Percentiles rank a stretch among this genome's conserved stretches.
These are phyloP conservation scores for Orius insidiosus DNA, from an alignment of 1,140 invertebrate species.

Conservation along the genomic window DNA sequence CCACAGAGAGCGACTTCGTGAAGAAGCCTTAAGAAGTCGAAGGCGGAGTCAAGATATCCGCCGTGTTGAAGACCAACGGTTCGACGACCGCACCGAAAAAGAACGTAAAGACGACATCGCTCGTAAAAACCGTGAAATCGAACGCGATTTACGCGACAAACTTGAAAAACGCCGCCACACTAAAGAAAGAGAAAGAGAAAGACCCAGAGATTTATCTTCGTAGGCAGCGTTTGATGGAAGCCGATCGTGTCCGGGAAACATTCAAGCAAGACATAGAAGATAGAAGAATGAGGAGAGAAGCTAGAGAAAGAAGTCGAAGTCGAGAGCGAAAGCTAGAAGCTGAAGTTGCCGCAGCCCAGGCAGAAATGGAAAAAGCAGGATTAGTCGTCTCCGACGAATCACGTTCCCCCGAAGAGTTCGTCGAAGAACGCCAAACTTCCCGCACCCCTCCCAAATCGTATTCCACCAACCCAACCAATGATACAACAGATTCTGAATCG, in stretches of 20 bases:
- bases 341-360: conserved; percentile 16
- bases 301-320: conserved; percentile 17
- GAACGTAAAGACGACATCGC: conserved; percentile 5
- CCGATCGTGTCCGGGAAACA: conserved; percentile 18
- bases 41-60: no score
- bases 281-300: conserved; percentile 16
- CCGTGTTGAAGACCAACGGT: conserved; percentile 6
- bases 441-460: conserved; percentile 14
- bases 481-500: conserved; percentile 4
- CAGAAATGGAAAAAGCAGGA: conserved; percentile 21
- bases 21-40: conserved; percentile 13
- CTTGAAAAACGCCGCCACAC: conserved; percentile 7
- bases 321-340: conserved; percentile 13
- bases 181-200: conserved; percentile 4
- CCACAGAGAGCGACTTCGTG: conserved; percentile 20
- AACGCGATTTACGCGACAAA: conserved; percentile 5
- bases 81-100: conserved; percentile 11
- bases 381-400: conserved; percentile 31
- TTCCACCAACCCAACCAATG: background rate
- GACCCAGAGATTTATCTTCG: conserved; percentile 7
- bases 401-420: conserved; percentile 32
- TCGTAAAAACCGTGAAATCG: background rate
- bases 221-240: conserved; percentile 18
- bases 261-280: conserved; percentile 20
- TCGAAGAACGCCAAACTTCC: conserved; percentile 25